Conservation (phyloP, 2,888 invertebrate species). For the Synergus japonicus region DNA sequence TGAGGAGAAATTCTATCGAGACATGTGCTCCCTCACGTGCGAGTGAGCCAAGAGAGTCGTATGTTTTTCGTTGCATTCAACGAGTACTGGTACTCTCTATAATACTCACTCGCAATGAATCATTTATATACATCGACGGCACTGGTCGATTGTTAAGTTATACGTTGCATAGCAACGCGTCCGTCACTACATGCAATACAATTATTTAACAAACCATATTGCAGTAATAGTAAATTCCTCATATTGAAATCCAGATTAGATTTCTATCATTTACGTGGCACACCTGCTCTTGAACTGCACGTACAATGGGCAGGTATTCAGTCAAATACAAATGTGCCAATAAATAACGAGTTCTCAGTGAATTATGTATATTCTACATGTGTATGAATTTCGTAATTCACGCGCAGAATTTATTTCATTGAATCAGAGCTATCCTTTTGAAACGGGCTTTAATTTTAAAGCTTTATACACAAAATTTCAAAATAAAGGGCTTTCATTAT, state of each 20-base stretch:
- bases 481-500: too few species aligned
- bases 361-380: slow-evolving; percentile 12
- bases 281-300: slow-evolving; percentile 26
- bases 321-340: slow-evolving; percentile 11
- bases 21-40: background rate
- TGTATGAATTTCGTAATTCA: background rate
- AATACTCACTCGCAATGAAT: slow-evolving; percentile 4
- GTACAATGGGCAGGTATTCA: slow-evolving; percentile 24
- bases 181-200: slow-evolving; percentile 8
- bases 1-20: slow-evolving; percentile 20
- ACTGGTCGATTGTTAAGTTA: slow-evolving; percentile 10
- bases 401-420: background rate
- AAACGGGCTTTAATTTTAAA: background rate
- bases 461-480: too few species aligned
- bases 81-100: background rate
- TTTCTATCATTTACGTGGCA: slow-evolving; percentile 21
- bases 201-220: slow-evolving; percentile 23
- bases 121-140: background rate
- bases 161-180: background rate
- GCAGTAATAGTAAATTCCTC: slow-evolving; percentile 29
- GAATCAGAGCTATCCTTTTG: background rate
- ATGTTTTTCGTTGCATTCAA: background rate
- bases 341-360: slow-evolving; percentile 14
- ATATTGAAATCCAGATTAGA: slow-evolving; percentile 31
- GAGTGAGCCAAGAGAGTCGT: background rate